A percentile compares a stretch with the other conserved stretches of the same genome.
These are phyloP conservation scores for Drosophila austrosaltans DNA, from an alignment of 2,888 invertebrate species.

Conservation along the genomic window DNA sequence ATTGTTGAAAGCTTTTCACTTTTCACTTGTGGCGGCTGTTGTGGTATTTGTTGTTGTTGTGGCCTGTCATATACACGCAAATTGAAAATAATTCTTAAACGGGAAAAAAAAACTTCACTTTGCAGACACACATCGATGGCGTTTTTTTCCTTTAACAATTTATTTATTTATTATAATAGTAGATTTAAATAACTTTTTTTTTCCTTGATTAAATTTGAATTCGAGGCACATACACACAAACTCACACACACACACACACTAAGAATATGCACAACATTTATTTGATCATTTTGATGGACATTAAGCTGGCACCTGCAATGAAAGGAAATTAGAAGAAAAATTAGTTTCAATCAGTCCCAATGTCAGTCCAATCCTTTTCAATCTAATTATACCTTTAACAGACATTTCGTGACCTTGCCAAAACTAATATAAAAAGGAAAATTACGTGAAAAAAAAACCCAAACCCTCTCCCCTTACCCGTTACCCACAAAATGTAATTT, in stretches of 20 bases:
- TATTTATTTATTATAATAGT: not conserved
- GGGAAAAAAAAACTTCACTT: conserved; percentile 26
- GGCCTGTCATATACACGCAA: conserved; percentile 16
- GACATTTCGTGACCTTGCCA: conserved; percentile 37
- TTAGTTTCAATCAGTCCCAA: conserved; percentile 24
- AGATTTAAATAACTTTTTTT: conserved; percentile 31
- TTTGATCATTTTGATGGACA: conserved; percentile 43
- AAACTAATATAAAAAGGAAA: conserved; percentile 25
- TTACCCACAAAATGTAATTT: conserved; percentile 38
- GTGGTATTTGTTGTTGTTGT: not conserved
- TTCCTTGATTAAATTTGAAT: conserved; percentile 19
- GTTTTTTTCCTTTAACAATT: not conserved
- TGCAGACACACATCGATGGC: conserved; percentile 29
- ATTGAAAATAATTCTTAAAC: conserved; percentile 25
- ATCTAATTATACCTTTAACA: conserved; percentile 34
- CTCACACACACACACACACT: conserved; percentile 18
- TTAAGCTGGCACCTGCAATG: conserved; percentile 47
- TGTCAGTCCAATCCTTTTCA: conserved; percentile 14
- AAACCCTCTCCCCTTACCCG: not conserved
- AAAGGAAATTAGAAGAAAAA: conserved; percentile 17
- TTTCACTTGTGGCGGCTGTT: conserved; percentile 9
- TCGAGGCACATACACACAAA: conserved; percentile 16
- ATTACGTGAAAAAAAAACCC: not conserved
- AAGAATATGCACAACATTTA: conserved; percentile 15
- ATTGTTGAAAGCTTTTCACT: conserved; percentile 18